Base-by-base conservation (phyloP, 2,888 invertebrate species). In the Dyspetes luteomarginatus region DNA sequence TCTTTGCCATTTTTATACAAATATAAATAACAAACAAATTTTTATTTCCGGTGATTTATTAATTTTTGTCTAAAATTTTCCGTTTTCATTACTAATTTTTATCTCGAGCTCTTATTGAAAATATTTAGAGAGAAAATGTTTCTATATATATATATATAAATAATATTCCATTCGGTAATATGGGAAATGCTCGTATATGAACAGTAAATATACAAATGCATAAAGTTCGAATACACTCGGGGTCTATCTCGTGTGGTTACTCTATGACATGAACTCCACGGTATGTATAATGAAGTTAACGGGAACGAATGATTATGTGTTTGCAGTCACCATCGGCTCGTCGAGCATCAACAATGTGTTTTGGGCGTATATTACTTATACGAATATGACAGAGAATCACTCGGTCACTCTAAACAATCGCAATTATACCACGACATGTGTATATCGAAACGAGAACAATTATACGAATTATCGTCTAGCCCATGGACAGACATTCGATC, bases 231-330 rank as follows among this genome's bases (percentile, higher is more conserved):
- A 12, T 12, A 43, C n/a, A 48, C 17, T 64, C 19, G 30, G 19
- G 48, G 73, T 76, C 60, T 62, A 73, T 73, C 52, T 45, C 56
- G 69, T 43, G 69, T n/a, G 56, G 62, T 77, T 55, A 15, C 30
- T 30, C 2, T 41, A 52, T 50, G 56, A 64, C 64, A 64, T 41
- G 24, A 15, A 62, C 62, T 65, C 50, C 62, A 30, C 45, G 64
- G 26, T 45, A 22, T 15, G 15, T 64, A 28, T 81, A 81, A 81
- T 73, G 48, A 77, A 73, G 81, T 77, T 69, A 69, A 77, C 64
- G 45, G 48, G 62, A 77, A 81, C 72, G 68, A 77, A 77, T 68
- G 48, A 69, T 73, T 68, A 60, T 78, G 77, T 50, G 58, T 73
- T 77, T 69, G 69, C 56, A 30, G 30, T 48, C 7, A 17, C 26